Conservation (phyloP, 2,113 vertebrate species). For the Podarcis cretensis region DNA sequence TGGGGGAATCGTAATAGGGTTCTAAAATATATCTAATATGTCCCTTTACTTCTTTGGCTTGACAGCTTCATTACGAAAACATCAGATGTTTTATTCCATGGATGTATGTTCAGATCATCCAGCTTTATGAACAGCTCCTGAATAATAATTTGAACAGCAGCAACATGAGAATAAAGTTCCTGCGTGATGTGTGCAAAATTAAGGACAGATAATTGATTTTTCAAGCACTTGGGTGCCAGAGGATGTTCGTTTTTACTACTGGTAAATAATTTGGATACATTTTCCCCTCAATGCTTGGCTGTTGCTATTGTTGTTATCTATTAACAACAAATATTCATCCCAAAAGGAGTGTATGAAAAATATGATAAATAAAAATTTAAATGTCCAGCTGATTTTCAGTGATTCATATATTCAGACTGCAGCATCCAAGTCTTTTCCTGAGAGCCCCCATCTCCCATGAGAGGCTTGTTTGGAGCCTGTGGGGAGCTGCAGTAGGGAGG, state of each 20-base stretch:
- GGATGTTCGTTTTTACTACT: not conserved
- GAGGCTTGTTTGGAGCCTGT: no score
- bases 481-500: no score
- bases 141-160: not conserved
- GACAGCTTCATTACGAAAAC: not conserved
- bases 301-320: not conserved
- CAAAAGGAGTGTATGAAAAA: not conserved
- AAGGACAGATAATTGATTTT: not conserved
- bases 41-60: not conserved
- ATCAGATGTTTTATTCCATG: not conserved
- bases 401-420: not conserved
- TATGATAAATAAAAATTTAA: not conserved
- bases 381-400: not conserved
- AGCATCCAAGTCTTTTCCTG: no score
- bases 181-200: not conserved
- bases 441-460: no score
- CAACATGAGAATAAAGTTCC: not conserved
- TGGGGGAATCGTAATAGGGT: not conserved
- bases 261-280: not conserved
- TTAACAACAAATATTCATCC: not conserved
- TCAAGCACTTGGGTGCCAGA: not conserved
- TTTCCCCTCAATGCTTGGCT: not conserved
- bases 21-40: not conserved
- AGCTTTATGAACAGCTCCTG: not conserved
- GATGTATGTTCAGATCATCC: not conserved